phyloP scores from a whole-genome alignment of 2,888 invertebrate genomes.

The Athalia rosae region DNA sequence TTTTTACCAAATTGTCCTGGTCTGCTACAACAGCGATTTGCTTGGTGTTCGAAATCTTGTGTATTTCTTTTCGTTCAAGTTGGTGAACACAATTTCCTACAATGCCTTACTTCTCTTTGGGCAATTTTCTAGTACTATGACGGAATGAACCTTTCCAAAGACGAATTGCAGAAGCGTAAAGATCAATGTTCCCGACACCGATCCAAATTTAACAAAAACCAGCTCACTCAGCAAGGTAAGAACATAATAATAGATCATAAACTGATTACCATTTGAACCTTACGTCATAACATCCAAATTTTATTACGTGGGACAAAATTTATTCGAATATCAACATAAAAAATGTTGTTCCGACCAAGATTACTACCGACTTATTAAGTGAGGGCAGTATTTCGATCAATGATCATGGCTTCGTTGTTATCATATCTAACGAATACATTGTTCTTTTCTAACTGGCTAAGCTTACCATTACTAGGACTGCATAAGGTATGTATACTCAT shows the following conservation, averaged over 20 bases:
- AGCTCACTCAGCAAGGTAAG: constrained; percentile 70
- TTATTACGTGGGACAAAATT: too few species aligned
- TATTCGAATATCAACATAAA: too few species aligned
- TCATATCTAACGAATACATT: neutral
- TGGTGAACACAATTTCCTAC: too few species aligned
- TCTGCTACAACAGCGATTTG: neutral
- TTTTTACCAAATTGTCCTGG: neutral
- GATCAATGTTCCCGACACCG: constrained; percentile 75
- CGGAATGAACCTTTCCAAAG: constrained; percentile 65
- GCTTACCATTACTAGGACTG: neutral
- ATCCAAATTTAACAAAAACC: constrained; percentile 68
- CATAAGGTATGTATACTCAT: neutral
- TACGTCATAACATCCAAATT: too few species aligned
- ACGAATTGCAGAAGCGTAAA: constrained; percentile 70
- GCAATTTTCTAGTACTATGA: constrained; percentile 65
- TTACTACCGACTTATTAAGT: too few species aligned
- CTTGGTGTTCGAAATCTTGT: too few species aligned
- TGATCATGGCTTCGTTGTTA: too few species aligned
- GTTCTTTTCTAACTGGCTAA: neutral
- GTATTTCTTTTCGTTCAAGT: too few species aligned
- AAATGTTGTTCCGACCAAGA: too few species aligned
- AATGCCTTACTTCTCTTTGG: neutral
- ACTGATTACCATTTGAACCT: neutral
- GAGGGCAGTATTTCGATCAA: too few species aligned
- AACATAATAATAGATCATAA: neutral